Conservation (phyloP, 2,888 invertebrate genomes). For the Eristalinus sepulchralis region DNA sequence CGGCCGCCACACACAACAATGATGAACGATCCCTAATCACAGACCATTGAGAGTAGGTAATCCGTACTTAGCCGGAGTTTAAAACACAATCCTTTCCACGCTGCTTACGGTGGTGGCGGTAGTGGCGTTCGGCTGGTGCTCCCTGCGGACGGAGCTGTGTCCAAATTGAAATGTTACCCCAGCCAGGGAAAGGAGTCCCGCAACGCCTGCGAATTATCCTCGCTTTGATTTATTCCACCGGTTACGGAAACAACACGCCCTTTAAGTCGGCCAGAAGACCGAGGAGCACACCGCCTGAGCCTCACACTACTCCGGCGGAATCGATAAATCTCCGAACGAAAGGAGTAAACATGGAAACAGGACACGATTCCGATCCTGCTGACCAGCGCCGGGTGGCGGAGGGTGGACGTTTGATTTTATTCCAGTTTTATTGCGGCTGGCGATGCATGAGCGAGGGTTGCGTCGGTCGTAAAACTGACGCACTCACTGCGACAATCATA, state of each 20-base stretch:
- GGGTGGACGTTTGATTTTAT: constrained; percentile 29
- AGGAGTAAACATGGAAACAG: constrained; percentile 22
- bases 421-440: constrained; percentile 55
- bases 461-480: constrained; percentile 41
- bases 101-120: background rate
- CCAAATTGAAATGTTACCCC: constrained; percentile 68
- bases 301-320: constrained; percentile 6
- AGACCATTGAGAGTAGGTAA: constrained; percentile 70
- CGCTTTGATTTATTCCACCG: constrained; percentile 65
- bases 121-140: constrained; percentile 3
- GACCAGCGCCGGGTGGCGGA: constrained; percentile 12
- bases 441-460: background rate
- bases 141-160: constrained; percentile 42
- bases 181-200: constrained; percentile 30
- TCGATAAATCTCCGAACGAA: constrained; percentile 61
- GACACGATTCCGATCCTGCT: constrained; percentile 37
- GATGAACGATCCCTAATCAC: constrained; percentile 70
- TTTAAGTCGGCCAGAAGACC: constrained; percentile 37
- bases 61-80: constrained; percentile 71
- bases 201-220: constrained; percentile 59
- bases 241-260: constrained; percentile 61
- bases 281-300: constrained; percentile 1
- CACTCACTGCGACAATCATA: constrained; percentile 60
- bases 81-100: constrained; percentile 59
- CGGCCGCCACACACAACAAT: constrained; percentile 50